Evolutionary conservation across 2,113 vertebrate genomes (phyloP).

Genomic region (Prionailurus viverrinus): DNA sequence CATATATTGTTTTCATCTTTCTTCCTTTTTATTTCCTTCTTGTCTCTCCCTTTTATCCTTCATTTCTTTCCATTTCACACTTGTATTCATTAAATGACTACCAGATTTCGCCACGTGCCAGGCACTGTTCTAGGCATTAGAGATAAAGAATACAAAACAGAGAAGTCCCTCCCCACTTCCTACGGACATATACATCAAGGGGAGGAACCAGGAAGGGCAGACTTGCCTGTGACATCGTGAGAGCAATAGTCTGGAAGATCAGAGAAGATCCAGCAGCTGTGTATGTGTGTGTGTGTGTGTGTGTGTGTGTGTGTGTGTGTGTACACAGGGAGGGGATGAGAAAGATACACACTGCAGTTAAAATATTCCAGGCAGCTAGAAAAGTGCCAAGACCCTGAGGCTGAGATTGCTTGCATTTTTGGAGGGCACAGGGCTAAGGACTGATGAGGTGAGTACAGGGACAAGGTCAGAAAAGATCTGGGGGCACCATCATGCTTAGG

Average conservation of each 20-base stretch:
- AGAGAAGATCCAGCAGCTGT: background rate
- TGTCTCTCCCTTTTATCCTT: no score
- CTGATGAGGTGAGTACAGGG: background rate
- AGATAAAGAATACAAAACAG: background rate
- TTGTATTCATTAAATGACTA: background rate
- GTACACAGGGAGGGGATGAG: background rate
- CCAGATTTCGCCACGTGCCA: background rate
- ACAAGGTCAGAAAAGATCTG: background rate
- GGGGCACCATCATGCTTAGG: background rate
- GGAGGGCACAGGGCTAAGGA: background rate
- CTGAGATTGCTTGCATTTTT: background rate
- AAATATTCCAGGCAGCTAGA: background rate
- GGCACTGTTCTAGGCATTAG: background rate
- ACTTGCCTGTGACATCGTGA: background rate
- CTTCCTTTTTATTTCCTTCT: background rate
- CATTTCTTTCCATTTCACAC: background rate
- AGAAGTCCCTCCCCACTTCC: background rate
- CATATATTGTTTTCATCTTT: background rate
- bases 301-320: no score
- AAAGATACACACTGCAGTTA: background rate
- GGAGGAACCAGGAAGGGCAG: no score
- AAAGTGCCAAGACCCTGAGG: background rate
- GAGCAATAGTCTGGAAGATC: background rate
- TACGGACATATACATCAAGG: background rate
- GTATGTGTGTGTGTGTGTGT: background rate